Percentiles rank a stretch among this genome's conserved stretches.
These are phyloP conservation scores for Chaetura pelagica DNA, from an alignment of 2,113 vertebrate species.

Conservation along the genomic window DNA sequence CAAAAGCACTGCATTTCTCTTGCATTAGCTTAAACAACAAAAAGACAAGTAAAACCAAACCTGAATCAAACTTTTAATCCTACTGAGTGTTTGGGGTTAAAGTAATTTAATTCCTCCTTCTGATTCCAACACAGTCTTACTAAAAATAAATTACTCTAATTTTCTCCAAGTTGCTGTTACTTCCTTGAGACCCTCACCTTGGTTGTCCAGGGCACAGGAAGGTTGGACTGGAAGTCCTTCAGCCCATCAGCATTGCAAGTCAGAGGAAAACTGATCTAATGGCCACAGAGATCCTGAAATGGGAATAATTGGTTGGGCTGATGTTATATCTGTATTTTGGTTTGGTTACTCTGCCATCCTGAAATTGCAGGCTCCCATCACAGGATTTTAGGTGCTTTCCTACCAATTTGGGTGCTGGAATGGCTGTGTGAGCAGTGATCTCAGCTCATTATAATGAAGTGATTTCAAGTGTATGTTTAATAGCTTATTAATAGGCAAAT, in stretches of 20 bases:
- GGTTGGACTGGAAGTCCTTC: background rate
- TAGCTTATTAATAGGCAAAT: constrained; percentile 48
- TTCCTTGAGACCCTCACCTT: background rate
- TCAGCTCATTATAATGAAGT: constrained; percentile 20
- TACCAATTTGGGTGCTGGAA: background rate
- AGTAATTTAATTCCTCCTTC: background rate
- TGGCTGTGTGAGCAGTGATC: background rate
- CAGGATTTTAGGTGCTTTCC: constrained; percentile 44
- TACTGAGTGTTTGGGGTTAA: background rate
- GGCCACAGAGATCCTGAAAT: background rate
- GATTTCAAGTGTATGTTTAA: constrained; percentile 40
- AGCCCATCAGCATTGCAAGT: background rate
- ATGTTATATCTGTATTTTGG: background rate
- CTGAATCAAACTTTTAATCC: background rate
- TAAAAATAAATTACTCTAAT: background rate
- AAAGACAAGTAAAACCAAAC: background rate
- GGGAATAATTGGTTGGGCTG: background rate
- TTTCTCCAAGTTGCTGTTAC: background rate
- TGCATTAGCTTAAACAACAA: background rate
- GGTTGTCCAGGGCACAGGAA: background rate
- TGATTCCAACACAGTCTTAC: background rate
- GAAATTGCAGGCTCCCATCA: background rate
- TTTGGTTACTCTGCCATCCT: background rate
- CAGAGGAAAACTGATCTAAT: background rate
- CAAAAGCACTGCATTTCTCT: background rate